Conservation (phyloP, 2,113 vertebrate genomes). For the Catharus bicknelli region DNA sequence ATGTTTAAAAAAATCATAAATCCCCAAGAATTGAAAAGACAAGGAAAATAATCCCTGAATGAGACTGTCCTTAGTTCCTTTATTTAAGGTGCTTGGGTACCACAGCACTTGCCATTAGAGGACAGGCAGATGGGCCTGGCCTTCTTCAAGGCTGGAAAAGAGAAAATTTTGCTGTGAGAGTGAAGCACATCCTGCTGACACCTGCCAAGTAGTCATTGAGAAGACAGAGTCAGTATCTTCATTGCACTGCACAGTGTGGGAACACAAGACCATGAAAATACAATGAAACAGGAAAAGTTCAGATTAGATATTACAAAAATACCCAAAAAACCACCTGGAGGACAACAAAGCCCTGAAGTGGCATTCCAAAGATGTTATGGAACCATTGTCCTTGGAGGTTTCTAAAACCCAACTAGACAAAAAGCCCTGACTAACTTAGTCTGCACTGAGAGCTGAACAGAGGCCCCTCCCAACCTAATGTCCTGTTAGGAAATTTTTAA, state of each 20-base stretch:
- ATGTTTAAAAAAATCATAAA: neutral
- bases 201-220: neutral
- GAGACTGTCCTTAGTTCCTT: neutral
- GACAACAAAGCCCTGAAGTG: neutral
- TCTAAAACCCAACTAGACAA: neutral
- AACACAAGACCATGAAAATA: neutral
- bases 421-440: neutral
- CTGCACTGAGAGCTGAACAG: neutral
- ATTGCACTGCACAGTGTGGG: neutral
- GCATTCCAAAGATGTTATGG: neutral
- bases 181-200: neutral
- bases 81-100: neutral
- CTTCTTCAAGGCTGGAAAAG: neutral
- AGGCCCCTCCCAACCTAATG: neutral
- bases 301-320: neutral
- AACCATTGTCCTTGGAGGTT: neutral
- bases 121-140: neutral
- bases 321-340: neutral
- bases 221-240: neutral
- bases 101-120: neutral
- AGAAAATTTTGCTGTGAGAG: neutral
- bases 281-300: neutral
- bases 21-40: neutral
- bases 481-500: neutral
- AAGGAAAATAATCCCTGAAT: neutral